Evolutionary conservation across 2,888 invertebrate species (phyloP).

Genomic region (Lissocephala sabroskyi): DNA sequence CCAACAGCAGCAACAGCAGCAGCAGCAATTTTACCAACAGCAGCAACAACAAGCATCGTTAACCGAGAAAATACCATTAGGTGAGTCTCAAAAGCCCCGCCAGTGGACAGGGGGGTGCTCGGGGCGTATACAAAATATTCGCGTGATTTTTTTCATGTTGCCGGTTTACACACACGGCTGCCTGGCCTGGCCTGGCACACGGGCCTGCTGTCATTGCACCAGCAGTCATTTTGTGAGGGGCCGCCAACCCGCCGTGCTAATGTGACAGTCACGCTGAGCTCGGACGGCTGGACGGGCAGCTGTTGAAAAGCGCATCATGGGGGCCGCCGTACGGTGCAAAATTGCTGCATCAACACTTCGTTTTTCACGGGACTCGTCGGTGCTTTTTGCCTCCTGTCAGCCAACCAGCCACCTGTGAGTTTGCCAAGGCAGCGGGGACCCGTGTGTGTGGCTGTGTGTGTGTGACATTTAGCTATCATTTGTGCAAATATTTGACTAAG

Average conservation of each 20-base stretch:
- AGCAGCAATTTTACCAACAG: constrained; percentile 25
- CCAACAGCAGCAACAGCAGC: constrained; percentile 19
- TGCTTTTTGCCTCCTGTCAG: constrained; percentile 11
- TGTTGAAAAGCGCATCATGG: constrained; percentile 43
- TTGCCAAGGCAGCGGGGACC: no score
- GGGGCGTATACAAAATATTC: no score
- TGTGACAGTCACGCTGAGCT: constrained; percentile 54
- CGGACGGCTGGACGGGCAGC: constrained; percentile 29
- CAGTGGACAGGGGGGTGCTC: constrained; percentile 7
- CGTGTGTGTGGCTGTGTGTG: constrained; percentile 12
- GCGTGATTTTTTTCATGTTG: no score
- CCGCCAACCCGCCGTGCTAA: constrained; percentile 29
- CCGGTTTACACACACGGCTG: no score
- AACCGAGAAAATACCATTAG: constrained; percentile 73
- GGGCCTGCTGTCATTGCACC: constrained; percentile 13
- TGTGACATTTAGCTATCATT: constrained; percentile 42
- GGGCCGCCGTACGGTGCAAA: no score
- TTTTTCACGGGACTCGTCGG: constrained; percentile 18
- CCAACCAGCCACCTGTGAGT: no score
- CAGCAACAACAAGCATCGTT: constrained; percentile 56
- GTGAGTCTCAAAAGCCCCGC: constrained; percentile 61
- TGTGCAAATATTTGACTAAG: constrained; percentile 58
- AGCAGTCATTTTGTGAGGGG: constrained; percentile 22
- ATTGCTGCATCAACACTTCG: constrained; percentile 66
- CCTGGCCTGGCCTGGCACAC: no score